A percentile compares a stretch with the other conserved stretches of the same genome.
These are phyloP conservation scores for Cinara cedri DNA, from an alignment of 2,888 invertebrate species.

Conservation along the genomic window DNA sequence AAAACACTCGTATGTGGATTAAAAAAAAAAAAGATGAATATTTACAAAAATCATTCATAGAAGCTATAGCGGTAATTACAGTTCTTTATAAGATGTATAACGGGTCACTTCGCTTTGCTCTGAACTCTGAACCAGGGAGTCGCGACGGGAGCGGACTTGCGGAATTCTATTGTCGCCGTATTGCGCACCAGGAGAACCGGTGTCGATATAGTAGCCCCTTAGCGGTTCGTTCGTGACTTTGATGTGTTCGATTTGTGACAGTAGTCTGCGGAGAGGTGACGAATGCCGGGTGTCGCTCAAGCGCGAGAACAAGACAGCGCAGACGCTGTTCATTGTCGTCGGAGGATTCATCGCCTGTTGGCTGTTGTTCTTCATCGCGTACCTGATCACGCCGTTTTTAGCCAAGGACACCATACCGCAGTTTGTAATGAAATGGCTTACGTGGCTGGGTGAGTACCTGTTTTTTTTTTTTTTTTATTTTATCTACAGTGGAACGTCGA, in stretches of 20 bases:
- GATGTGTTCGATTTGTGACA: neutral
- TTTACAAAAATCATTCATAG: too few species aligned
- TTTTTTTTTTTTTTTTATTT: too few species aligned
- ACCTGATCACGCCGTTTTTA: slow-evolving; percentile 80
- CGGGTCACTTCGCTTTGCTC: too few species aligned
- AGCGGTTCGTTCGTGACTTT: neutral
- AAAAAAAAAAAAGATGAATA: too few species aligned
- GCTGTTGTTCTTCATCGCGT: slow-evolving; percentile 86
- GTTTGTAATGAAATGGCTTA: slow-evolving; percentile 75
- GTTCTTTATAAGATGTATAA: too few species aligned
- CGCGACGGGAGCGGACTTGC: too few species aligned
- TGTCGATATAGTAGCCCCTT: too few species aligned
- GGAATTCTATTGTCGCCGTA: too few species aligned
- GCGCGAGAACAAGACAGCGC: slow-evolving; percentile 86
- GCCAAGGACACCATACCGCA: slow-evolving; percentile 69
- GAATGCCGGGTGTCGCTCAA: slow-evolving; percentile 64
- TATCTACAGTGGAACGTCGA: too few species aligned
- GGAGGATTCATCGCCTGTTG: slow-evolving; percentile 88
- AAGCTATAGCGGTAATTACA: neutral
- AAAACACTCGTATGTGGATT: too few species aligned
- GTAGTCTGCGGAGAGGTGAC: slow-evolving; percentile 52
- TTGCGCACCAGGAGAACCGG: too few species aligned
- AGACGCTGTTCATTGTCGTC: slow-evolving; percentile 84
- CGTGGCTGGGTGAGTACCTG: slow-evolving; percentile 73
- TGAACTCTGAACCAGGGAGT: too few species aligned